A percentile compares a stretch with the other conserved stretches of the same genome.
Conservation (phyloP, 2,888 invertebrate genomes). For the Ennomos fuscantarius region DNA sequence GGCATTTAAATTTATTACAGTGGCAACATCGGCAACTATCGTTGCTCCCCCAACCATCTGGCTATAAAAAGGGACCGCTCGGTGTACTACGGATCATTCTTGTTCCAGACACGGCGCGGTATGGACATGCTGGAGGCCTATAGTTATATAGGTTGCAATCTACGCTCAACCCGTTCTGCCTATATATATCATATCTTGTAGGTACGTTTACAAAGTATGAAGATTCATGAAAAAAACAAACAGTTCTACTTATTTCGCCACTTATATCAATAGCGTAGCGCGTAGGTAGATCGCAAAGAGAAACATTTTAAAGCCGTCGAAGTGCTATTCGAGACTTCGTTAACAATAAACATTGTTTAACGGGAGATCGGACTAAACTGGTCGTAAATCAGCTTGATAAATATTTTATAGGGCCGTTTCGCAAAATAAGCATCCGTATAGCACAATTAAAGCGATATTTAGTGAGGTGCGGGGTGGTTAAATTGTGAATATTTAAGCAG, state of each 20-base stretch:
- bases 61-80: too few species aligned
- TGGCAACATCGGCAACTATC: too few species aligned
- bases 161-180: too few species aligned
- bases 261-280: conserved; percentile 1
- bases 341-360: conserved; percentile 35
- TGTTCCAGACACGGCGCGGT: too few species aligned
- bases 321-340: conserved; percentile 38
- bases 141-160: too few species aligned
- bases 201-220: too few species aligned
- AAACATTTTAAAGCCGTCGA: conserved; percentile 37
- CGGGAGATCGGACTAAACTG: conserved; percentile 40
- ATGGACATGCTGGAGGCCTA: too few species aligned
- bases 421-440: conserved; percentile 42
- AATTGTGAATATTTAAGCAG: conserved; percentile 27
- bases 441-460: conserved; percentile 43
- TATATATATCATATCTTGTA: too few species aligned
- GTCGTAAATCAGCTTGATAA: conserved; percentile 43
- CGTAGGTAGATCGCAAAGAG: conserved; percentile 17
- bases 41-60: too few species aligned
- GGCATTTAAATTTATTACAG: too few species aligned
- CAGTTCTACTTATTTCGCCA: neutral
- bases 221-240: too few species aligned
- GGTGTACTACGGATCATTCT: too few species aligned
- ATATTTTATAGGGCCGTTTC: conserved; percentile 43
- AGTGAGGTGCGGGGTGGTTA: conserved; percentile 27